Base-by-base conservation (phyloP, 2,888 invertebrate genomes). In the Stratiomys singularior region DNA sequence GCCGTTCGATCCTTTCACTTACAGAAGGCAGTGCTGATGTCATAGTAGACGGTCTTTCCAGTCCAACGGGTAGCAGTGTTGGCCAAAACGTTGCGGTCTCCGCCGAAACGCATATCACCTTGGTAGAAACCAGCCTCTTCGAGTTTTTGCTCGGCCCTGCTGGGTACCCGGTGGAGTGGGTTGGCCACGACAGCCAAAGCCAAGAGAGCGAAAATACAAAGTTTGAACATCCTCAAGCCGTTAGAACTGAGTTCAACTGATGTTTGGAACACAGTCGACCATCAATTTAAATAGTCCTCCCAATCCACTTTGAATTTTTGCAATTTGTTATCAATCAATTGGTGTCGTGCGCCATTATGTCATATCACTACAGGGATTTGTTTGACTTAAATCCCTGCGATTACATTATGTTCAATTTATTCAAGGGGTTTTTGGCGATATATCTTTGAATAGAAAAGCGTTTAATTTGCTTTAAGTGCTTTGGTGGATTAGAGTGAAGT, bases 91-190 rank as follows among this genome's bases (percentile, higher is more conserved):
- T 92, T 93, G 80, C 90, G 87, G 0, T 56, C 78, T 2, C 82
- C 80, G 0, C 91, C 91, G 80, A 93, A 89, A 25, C 93, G 85
- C 81, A 94, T 93, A 82, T 95, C 94, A 5, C 93, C 93, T 84
- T 95, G 92, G 0, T 90, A 89, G 82, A 93, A 94, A n/a, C 90
- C 91, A 0, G 94, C 93, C 80, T 92, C 87, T 83, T 94, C 92
- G 47, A 69, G 69, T 25, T 47, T 69, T 21, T 25, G n/a, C 47
- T 69, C 69, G 9, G 44, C 69, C 23, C 23, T 9, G 69, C 25
- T 69, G 21, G 69, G 69, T 3, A 9, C 47, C 30, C 18, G 21
- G 11, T 15, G 15, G 13, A 46, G n/a, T 23, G 46, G 46, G 11
- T 2, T 46, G 69, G 69, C 46, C 4, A 15, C 28, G 13, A 13